These are phyloP conservation scores for Nomada lathburiana DNA, from an alignment of 2,888 invertebrate genomes.

Conservation along the genomic window DNA sequence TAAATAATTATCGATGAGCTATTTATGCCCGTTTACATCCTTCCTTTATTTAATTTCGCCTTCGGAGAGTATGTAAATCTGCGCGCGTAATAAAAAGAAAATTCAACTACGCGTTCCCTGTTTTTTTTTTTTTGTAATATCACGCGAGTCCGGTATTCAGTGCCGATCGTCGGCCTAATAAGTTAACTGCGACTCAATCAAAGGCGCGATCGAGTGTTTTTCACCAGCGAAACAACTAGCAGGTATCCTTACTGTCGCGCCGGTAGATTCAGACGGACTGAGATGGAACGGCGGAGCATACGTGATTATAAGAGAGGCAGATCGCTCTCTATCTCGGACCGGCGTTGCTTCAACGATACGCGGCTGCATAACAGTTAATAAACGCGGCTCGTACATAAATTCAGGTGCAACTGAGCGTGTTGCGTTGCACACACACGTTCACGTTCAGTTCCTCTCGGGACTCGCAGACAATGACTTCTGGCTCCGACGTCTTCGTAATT, in stretches of 20 bases:
- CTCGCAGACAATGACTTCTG: conserved; percentile 43
- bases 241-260: conserved; percentile 20
- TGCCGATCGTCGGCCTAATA: conserved; percentile 23
- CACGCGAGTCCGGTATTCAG: no score
- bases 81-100: neutral
- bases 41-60: neutral
- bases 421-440: conserved; percentile 15
- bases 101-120: no score
- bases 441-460: conserved; percentile 16
- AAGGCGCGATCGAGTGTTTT: neutral
- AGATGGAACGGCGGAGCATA: conserved; percentile 40
- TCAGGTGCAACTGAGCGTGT: conserved; percentile 45
- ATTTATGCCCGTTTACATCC: no score
- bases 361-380: conserved; percentile 40
- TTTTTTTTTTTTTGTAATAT: no score
- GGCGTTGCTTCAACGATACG: conserved; percentile 42
- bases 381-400: conserved; percentile 37
- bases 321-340: conserved; percentile 65
- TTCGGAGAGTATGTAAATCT: conserved; percentile 24
- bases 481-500: conserved; percentile 58
- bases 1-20: no score
- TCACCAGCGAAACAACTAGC: neutral
- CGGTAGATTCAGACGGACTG: conserved; percentile 26
- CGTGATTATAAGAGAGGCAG: conserved; percentile 68
- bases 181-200: conserved; percentile 8